A percentile compares a stretch with the other conserved stretches of the same genome.
These are phyloP conservation scores for Actinemys pallida DNA, from an alignment of 2,113 vertebrate species.

Conservation along the genomic window DNA sequence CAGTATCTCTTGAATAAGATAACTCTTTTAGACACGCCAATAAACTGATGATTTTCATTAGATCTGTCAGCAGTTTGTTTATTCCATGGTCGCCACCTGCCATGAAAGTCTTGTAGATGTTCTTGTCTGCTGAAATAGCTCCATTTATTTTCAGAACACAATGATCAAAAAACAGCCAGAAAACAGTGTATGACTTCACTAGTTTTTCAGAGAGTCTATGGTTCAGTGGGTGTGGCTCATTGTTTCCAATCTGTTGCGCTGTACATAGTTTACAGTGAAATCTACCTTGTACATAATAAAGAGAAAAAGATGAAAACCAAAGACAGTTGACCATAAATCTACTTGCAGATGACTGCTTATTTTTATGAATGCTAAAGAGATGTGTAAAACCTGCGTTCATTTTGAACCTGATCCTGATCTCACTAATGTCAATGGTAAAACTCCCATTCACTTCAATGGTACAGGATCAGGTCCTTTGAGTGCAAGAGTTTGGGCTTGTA, in stretches of 20 bases:
- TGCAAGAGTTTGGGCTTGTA: background rate
- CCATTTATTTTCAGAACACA: conserved; percentile 57
- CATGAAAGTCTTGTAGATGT: conserved; percentile 26
- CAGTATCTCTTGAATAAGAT: conserved; percentile 44
- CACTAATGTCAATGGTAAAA: background rate
- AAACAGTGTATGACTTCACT: conserved; percentile 63
- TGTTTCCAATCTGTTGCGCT: conserved; percentile 55
- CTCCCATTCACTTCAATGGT: conserved; percentile 24
- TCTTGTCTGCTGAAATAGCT: too few species aligned
- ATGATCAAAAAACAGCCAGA: conserved; percentile 18
- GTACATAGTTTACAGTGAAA: conserved; percentile 57
- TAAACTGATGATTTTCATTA: conserved; percentile 53
- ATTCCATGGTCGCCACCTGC: conserved; percentile 43
- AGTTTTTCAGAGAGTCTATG: conserved; percentile 48
- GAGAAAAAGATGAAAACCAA: conserved; percentile 49
- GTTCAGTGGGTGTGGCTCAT: conserved; percentile 35
- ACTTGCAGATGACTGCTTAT: conserved; percentile 45
- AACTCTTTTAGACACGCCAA: conserved; percentile 28
- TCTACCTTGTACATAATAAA: conserved; percentile 51
- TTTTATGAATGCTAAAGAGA: conserved; percentile 25
- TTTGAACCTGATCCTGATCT: background rate
- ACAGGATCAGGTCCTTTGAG: background rate
- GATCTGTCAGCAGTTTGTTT: conserved; percentile 71
- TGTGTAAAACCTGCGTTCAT: background rate
- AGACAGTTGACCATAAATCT: conserved; percentile 34